phyloP scores from a whole-genome alignment of 2,113 vertebrate species.

The Papio anubis region DNA sequence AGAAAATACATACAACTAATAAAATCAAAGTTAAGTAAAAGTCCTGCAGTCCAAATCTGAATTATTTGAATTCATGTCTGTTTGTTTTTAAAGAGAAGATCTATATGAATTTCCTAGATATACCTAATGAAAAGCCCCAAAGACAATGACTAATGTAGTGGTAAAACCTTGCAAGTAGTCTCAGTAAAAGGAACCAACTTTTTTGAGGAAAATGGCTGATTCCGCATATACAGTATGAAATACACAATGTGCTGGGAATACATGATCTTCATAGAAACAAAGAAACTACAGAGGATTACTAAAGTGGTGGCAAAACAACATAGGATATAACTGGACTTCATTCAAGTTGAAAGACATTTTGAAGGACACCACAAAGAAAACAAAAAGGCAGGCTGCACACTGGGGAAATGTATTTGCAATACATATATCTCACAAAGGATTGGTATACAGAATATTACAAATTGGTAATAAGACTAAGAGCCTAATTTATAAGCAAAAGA shows the following conservation, averaged over 20 bases:
- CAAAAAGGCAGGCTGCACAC: background rate
- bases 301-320: background rate
- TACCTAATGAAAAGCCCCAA: background rate
- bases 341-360: background rate
- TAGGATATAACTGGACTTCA: background rate
- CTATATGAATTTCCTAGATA: background rate
- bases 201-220: background rate
- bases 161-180: background rate
- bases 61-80: background rate
- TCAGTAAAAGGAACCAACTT: background rate
- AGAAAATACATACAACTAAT: background rate
- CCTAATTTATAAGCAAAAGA: background rate
- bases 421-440: background rate
- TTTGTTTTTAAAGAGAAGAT: background rate
- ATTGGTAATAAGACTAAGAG: background rate
- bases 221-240: background rate
- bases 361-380: background rate
- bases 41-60: background rate
- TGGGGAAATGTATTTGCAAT: background rate
- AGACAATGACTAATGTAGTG: background rate
- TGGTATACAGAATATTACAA: background rate
- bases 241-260: background rate
- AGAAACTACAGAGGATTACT: background rate
- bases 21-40: slow-evolving; percentile 8
- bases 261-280: background rate